Evolutionary conservation across 2,113 vertebrate genomes (phyloP).

Genomic region (Callipepla squamata): DNA sequence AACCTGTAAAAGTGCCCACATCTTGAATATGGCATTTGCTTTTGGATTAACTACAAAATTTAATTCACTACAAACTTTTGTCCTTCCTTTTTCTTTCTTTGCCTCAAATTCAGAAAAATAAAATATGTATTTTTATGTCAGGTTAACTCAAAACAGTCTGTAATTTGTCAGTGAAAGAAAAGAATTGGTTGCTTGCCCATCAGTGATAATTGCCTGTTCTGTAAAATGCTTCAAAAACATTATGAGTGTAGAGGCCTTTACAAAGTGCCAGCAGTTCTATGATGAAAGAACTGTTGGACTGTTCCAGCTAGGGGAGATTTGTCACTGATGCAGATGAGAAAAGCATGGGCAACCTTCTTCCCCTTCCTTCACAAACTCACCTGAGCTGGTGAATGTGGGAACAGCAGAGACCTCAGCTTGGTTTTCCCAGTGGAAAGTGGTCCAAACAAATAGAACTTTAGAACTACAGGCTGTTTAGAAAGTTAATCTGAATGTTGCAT

Average conservation of each 20-base stretch:
- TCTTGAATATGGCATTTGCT: neutral
- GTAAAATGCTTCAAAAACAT: neutral
- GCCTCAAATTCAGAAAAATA: neutral
- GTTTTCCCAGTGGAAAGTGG: neutral
- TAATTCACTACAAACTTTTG: neutral
- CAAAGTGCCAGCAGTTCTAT: neutral
- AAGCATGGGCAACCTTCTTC: neutral
- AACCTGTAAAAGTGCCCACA: neutral
- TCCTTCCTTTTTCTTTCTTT: neutral
- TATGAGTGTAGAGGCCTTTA: neutral
- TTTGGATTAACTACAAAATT: neutral
- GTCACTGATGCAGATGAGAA: neutral
- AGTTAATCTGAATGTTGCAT: neutral
- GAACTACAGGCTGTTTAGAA: neutral
- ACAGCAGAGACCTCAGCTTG: neutral
- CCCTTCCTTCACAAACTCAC: neutral
- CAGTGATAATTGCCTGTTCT: neutral
- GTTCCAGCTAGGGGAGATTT: neutral
- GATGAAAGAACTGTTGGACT: neutral
- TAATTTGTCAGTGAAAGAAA: neutral
- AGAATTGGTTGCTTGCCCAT: neutral
- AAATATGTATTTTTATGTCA: neutral
- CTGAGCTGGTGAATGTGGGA: accelerated
- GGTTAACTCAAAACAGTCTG: neutral
- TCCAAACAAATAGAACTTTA: neutral